Evolutionary conservation across 1,140 invertebrate genomes (phyloP), one percentile per base, ranked within the genome.

Genomic region (Heliconius hermathena): DNA sequence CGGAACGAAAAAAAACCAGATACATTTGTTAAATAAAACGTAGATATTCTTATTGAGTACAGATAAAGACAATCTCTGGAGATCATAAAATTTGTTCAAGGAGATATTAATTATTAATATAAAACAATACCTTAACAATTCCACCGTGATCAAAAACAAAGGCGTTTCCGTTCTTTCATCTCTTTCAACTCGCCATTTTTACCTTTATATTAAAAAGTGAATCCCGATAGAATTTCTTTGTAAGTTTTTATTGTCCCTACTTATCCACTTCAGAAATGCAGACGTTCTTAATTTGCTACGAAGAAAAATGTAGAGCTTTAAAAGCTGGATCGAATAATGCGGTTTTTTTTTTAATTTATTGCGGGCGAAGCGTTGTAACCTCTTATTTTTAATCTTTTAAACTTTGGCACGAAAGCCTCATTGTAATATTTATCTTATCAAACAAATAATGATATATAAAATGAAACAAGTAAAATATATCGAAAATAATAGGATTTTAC

Each of bases 251-350:
- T 66, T 66, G 60, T 66, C 60, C 60, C 60, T 66, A 66, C 60
- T 66, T 66, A 66, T 66, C 60, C 60, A 66, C 60, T 66, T 66
- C 60, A 66, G 60, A 66, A 66, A 66, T 66, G 60, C 60, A 66
- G 60, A 66, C 60, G 60, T 66, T 66, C 60, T 66, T 66, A 66
- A 66, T 66, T 66, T 66, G 60, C 60, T 66, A 66, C 60, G 22
- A 66, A 66, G 60, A 66, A 66, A 66, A 66, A 66, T 66, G 60
- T 66, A 66, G 26, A 66, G 26, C 26, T 66, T 66, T 66, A 66
- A 66, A 66, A 66, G 60, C 60, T 66, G 11, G 26, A 66, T 66
- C 60, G 60, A 66, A 66, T 66, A 66, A 66, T 66, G 60, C 26
- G 41, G 41, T 46, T 46, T 46, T 29, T 29, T 26, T 29, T 66